Conservation (phyloP, 1,140 invertebrate species). For the Euborellia annulipes region DNA sequence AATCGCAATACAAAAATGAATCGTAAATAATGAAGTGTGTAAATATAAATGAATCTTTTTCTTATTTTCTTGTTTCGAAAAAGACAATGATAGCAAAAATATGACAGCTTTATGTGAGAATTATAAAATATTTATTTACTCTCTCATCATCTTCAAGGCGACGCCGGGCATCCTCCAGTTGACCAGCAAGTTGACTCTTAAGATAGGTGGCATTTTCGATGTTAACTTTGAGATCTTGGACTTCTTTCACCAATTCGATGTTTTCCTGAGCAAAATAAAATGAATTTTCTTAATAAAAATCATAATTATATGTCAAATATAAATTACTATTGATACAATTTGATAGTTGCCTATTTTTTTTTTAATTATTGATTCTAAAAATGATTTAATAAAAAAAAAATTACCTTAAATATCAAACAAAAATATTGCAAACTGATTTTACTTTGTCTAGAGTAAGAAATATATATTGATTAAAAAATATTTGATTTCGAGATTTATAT, state of each 20-base stretch:
- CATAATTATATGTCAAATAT: neutral
- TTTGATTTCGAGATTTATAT: neutral
- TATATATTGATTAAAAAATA: neutral
- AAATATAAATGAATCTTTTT: too few relatives aligned
- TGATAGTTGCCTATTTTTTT: too few relatives aligned
- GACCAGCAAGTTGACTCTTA: slow-evolving; percentile 69
- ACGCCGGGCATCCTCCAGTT: slow-evolving; percentile 84
- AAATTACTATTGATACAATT: too few relatives aligned
- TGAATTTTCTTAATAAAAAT: neutral
- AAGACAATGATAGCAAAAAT: too few relatives aligned
- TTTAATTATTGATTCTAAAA: too few relatives aligned
- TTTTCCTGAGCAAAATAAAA: slow-evolving; percentile 47
- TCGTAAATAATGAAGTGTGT: too few relatives aligned
- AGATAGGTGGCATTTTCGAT: slow-evolving; percentile 83
- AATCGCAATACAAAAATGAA: too few relatives aligned
- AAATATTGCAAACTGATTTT: neutral
- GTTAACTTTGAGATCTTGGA: slow-evolving; percentile 87
- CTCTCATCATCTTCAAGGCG: slow-evolving; percentile 89
- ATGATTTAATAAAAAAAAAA: too few relatives aligned
- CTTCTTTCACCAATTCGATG: slow-evolving; percentile 83
- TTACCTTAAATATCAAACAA: too few relatives aligned
- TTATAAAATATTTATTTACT: slow-evolving; percentile 24
- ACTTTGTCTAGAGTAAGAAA: neutral
- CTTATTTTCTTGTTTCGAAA: too few relatives aligned
- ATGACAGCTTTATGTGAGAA: too few relatives aligned